These are phyloP conservation scores for Psilopsiagon aymara DNA, from an alignment of 2,113 vertebrate genomes.

Conservation along the genomic window DNA sequence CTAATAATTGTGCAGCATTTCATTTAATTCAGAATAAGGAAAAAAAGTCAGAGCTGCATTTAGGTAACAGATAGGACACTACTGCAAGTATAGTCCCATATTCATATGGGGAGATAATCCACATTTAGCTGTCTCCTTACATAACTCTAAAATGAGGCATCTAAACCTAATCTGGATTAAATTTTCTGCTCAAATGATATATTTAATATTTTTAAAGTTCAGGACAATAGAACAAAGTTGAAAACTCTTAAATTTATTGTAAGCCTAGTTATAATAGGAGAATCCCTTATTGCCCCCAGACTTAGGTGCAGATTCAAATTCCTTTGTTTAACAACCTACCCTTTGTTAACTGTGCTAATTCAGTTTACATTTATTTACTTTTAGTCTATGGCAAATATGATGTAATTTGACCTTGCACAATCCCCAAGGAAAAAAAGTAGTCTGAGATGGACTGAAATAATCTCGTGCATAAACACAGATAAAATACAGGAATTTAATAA, in stretches of 20 bases:
- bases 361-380: neutral
- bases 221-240: neutral
- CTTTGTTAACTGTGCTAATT: neutral
- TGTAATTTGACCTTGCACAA: neutral
- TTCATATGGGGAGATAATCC: neutral
- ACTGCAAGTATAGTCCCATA: neutral
- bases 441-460: neutral
- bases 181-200: neutral
- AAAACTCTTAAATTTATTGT: neutral
- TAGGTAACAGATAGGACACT: neutral
- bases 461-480: neutral
- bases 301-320: neutral
- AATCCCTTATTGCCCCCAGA: neutral
- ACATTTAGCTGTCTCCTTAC: neutral
- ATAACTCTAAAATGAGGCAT: neutral
- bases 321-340: neutral
- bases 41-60: neutral
- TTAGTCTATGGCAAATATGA: neutral
- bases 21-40: neutral
- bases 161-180: neutral
- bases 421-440: neutral
- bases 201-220: neutral
- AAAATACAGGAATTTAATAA: neutral
- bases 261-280: neutral
- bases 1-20: neutral